Evolutionary conservation across 1,140 invertebrate genomes (phyloP).

Genomic region (Brachionus rotundiformis): DNA sequence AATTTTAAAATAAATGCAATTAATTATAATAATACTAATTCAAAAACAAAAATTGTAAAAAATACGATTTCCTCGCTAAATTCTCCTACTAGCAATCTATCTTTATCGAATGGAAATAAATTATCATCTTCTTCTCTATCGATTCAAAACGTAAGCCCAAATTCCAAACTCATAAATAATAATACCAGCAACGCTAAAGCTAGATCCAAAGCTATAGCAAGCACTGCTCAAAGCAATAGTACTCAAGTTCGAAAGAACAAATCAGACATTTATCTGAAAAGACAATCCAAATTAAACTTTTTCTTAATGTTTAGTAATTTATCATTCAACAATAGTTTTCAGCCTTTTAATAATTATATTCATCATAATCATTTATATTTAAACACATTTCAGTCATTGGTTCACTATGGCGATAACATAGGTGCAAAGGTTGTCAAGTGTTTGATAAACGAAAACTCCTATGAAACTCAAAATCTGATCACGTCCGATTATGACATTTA

Average conservation of each 20-base stretch:
- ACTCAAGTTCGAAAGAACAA: neutral
- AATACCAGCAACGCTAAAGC: neutral
- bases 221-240: neutral
- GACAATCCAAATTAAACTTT: slow-evolving; percentile 34
- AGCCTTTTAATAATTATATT: neutral
- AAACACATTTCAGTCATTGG: slow-evolving; percentile 49
- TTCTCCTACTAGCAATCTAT: slow-evolving; percentile 4
- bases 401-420: slow-evolving; percentile 48
- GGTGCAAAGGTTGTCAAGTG: slow-evolving; percentile 49
- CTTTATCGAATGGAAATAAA: slow-evolving; percentile 45
- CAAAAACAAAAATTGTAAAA: slow-evolving; percentile 41
- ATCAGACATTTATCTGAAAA: neutral
- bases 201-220: neutral
- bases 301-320: slow-evolving; percentile 41
- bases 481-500: slow-evolving; percentile 33
- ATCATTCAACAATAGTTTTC: neutral
- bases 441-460: slow-evolving; percentile 50
- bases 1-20: slow-evolving; percentile 15
- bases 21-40: slow-evolving; percentile 42
- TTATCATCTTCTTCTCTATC: slow-evolving; percentile 37
- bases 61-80: slow-evolving; percentile 6
- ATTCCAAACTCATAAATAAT: neutral
- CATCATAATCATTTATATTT: slow-evolving; percentile 26
- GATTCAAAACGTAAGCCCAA: neutral
- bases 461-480: slow-evolving; percentile 20